These are phyloP conservation scores for Sphaerodactylus townsendi DNA, from an alignment of 2,113 vertebrate genomes.

Conservation along the genomic window DNA sequence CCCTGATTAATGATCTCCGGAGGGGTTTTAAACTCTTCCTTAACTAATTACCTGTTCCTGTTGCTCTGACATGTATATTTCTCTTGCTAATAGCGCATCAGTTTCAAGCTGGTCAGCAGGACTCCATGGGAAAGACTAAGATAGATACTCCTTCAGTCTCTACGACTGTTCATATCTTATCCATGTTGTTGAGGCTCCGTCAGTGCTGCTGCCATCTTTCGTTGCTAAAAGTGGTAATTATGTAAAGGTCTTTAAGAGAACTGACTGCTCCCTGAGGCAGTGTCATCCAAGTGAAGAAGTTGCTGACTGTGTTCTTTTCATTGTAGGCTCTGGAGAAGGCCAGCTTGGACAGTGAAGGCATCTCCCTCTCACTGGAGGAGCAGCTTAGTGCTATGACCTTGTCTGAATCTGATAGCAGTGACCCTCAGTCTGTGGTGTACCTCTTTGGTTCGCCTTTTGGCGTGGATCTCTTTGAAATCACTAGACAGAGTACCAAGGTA, in stretches of 20 bases:
- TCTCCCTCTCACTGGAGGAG: slow-evolving; percentile 88
- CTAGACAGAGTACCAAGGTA: slow-evolving; percentile 89
- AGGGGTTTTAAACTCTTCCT: background rate
- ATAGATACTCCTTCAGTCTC: slow-evolving; percentile 61
- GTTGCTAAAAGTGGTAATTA: slow-evolving; percentile 86
- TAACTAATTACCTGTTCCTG: background rate
- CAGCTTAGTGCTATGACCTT: slow-evolving; percentile 88
- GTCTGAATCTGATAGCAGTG: slow-evolving; percentile 70
- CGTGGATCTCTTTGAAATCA: slow-evolving; percentile 81
- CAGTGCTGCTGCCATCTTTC: slow-evolving; percentile 96
- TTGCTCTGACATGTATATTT: slow-evolving; percentile 6
- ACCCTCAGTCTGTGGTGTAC: slow-evolving; percentile 76
- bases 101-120: slow-evolving; percentile 74
- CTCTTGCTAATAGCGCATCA: slow-evolving; percentile 78
- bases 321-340: slow-evolving; percentile 81
- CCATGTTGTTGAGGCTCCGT: slow-evolving; percentile 89
- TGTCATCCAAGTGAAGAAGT: background rate
- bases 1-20: background rate
- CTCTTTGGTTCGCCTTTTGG: slow-evolving; percentile 85
- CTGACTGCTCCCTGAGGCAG: background rate
- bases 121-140: slow-evolving; percentile 3
- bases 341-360: slow-evolving; percentile 85
- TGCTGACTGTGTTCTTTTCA: background rate
- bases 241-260: background rate
- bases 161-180: slow-evolving; percentile 88